phyloP scores from a whole-genome alignment of 1,140 invertebrate genomes.

The Ips typographus region DNA sequence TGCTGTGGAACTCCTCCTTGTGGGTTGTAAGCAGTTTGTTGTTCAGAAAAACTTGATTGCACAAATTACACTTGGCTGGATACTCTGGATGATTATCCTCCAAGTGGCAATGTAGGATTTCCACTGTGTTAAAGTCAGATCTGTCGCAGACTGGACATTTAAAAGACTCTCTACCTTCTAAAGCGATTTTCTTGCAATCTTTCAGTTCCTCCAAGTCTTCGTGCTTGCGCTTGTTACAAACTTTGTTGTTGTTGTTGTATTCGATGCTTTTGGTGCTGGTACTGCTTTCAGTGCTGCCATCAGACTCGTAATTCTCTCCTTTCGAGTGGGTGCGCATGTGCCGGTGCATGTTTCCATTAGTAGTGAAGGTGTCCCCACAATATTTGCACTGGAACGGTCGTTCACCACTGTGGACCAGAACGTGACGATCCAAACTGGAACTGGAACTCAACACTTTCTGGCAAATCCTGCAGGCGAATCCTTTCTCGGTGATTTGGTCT shows the following conservation, averaged over 20 bases:
- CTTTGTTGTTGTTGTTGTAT: slow-evolving; percentile 51
- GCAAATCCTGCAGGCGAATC: slow-evolving; percentile 58
- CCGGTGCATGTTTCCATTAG: slow-evolving; percentile 86
- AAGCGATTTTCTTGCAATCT: slow-evolving; percentile 37
- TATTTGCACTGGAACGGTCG: slow-evolving; percentile 75
- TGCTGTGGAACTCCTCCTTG: slow-evolving; percentile 45
- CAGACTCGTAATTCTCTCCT: slow-evolving; percentile 52
- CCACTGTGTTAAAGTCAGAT: slow-evolving; percentile 61
- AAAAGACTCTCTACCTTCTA: slow-evolving; percentile 42
- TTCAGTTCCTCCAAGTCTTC: slow-evolving; percentile 39
- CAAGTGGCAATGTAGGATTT: slow-evolving; percentile 66
- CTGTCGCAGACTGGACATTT: slow-evolving; percentile 63
- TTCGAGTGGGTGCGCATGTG: slow-evolving; percentile 74
- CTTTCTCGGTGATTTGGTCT: slow-evolving; percentile 50
- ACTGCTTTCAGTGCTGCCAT: slow-evolving; percentile 52
- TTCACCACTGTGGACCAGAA: slow-evolving; percentile 74
- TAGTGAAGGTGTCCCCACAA: slow-evolving; percentile 81
- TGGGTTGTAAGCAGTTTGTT: slow-evolving; percentile 70
- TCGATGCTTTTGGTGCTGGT: slow-evolving; percentile 48
- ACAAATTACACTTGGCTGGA: slow-evolving; percentile 65
- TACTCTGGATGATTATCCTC: slow-evolving; percentile 71
- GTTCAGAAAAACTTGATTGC: slow-evolving; percentile 69
- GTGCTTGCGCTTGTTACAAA: slow-evolving; percentile 42
- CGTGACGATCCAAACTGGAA: slow-evolving; percentile 75
- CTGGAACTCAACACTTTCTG: slow-evolving; percentile 69